phyloP scores from a whole-genome alignment of 2,888 invertebrate genomes.

The Nineta flava region DNA sequence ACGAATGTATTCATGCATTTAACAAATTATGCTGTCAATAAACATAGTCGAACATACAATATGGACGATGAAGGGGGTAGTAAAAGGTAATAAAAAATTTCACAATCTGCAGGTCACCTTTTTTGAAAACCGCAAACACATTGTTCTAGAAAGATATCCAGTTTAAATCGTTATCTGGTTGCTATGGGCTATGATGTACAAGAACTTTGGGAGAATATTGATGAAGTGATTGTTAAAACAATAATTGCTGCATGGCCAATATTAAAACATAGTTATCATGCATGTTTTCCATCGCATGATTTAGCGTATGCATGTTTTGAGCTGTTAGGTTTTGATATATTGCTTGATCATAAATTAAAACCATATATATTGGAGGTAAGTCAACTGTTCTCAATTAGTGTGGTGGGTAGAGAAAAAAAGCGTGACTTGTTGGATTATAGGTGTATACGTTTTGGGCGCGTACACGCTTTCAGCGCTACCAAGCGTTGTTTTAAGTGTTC shows the following conservation, averaged over 20 bases:
- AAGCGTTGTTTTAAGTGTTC: no score
- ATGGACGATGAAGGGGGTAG: slow-evolving; percentile 75
- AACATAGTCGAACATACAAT: slow-evolving; percentile 72
- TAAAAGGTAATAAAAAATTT: slow-evolving; percentile 45
- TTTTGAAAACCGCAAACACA: background rate
- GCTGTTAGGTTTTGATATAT: slow-evolving; percentile 77
- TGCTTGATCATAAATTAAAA: slow-evolving; percentile 70
- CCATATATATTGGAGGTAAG: slow-evolving; percentile 75
- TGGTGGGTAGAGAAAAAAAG: no score
- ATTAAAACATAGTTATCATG: slow-evolving; percentile 72
- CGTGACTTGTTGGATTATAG: no score
- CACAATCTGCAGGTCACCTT: background rate
- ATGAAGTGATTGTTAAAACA: slow-evolving; percentile 85
- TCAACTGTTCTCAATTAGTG: no score
- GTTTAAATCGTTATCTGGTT: slow-evolving; percentile 58
- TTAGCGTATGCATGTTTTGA: slow-evolving; percentile 82
- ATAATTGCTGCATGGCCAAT: slow-evolving; percentile 76
- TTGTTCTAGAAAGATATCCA: slow-evolving; percentile 47
- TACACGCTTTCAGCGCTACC: no score
- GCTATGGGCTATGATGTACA: slow-evolving; percentile 56
- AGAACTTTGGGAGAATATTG: slow-evolving; percentile 66
- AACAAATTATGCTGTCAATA: slow-evolving; percentile 88
- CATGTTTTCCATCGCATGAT: slow-evolving; percentile 78
- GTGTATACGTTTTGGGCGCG: no score
- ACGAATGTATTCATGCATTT: slow-evolving; percentile 87